These are phyloP conservation scores for Diuraphis noxia DNA, from an alignment of 1,140 invertebrate species.

Conservation along the genomic window DNA sequence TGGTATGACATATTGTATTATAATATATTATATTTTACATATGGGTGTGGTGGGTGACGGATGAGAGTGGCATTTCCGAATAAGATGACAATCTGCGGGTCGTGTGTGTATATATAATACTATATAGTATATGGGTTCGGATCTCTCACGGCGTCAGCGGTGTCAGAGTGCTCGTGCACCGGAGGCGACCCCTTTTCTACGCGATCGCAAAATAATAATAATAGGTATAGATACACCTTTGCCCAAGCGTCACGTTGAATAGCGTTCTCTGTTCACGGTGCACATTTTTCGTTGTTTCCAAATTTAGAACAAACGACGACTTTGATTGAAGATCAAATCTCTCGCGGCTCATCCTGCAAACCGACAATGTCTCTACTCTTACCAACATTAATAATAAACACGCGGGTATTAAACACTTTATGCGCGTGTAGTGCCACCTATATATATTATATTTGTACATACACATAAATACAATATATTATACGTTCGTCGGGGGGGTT, in stretches of 20 bases:
- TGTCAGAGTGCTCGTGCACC: neutral
- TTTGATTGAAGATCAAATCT: slow-evolving; percentile 41
- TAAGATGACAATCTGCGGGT: slow-evolving; percentile 5
- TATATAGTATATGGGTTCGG: neutral
- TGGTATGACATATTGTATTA: neutral
- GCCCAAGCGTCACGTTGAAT: neutral
- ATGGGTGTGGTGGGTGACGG: no score
- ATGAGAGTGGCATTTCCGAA: neutral
- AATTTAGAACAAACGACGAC: slow-evolving; percentile 47
- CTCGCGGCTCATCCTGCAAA: neutral
- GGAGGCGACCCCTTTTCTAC: neutral
- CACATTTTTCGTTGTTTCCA: slow-evolving; percentile 27
- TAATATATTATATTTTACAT: neutral
- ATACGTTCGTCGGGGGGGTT: neutral
- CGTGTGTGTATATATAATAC: neutral
- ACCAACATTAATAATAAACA: neutral
- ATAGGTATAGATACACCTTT: neutral
- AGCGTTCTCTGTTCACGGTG: neutral
- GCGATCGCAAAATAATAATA: neutral
- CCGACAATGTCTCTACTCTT: neutral
- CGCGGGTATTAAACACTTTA: neutral
- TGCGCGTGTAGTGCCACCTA: neutral
- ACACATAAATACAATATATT: neutral
- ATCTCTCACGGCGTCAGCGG: neutral
- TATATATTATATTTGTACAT: neutral